Conservation (phyloP, 2,113 vertebrate species). For the Engraulis encrasicolus region DNA sequence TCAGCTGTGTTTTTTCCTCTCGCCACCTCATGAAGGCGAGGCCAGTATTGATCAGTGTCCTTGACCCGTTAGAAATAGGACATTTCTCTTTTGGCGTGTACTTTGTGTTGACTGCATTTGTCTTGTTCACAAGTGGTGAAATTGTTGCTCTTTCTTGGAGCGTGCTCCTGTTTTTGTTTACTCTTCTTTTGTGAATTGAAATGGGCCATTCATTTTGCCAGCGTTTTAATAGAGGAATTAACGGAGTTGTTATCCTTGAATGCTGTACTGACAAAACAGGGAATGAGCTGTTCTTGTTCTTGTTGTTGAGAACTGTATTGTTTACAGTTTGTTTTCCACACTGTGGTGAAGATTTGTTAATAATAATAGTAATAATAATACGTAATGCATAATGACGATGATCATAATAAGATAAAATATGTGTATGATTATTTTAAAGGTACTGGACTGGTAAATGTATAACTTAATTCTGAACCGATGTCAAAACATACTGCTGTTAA, state of each 20-base stretch:
- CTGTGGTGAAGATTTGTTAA: neutral
- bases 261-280: neutral
- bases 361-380: neutral
- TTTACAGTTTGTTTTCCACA: neutral
- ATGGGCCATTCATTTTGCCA: neutral
- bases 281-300: no score
- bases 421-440: neutral
- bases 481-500: neutral
- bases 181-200: neutral
- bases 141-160: neutral
- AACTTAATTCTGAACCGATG: neutral
- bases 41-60: neutral
- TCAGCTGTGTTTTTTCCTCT: constrained; percentile 7
- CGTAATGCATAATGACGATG: no score
- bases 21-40: neutral
- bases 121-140: neutral
- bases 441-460: neutral
- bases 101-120: neutral
- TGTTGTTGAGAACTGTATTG: neutral
- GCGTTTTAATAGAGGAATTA: neutral
- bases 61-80: neutral
- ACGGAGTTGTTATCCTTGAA: neutral
- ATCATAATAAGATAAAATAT: neutral
- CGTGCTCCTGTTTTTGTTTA: no score
- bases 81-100: neutral